These are phyloP conservation scores for Mionectes olivaceus DNA, from an alignment of 2,797 vertebrate species.

Conservation along the genomic window DNA sequence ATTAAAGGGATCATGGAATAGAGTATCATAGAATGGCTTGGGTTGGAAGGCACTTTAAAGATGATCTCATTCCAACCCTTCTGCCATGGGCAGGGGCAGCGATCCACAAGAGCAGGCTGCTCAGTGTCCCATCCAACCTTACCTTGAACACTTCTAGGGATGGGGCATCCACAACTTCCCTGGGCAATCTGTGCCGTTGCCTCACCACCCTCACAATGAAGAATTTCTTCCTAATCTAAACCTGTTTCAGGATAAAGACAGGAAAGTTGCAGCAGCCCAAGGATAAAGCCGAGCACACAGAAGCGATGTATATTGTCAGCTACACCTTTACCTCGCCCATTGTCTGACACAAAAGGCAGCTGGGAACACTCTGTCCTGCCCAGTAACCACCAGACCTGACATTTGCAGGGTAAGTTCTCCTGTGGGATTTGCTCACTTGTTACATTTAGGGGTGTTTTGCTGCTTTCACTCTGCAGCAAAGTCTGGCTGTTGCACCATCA, in stretches of 20 bases:
- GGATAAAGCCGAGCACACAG: neutral
- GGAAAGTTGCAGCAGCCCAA: neutral
- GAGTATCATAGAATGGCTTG: neutral
- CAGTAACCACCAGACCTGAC: neutral
- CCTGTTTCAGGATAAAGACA: neutral
- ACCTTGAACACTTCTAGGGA: neutral
- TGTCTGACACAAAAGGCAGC: neutral
- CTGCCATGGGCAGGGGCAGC: neutral
- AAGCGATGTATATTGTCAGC: neutral
- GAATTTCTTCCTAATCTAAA: neutral
- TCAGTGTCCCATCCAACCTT: neutral
- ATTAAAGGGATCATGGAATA: neutral
- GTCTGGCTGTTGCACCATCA: neutral
- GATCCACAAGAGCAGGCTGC: neutral
- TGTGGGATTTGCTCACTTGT: neutral
- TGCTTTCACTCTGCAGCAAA: neutral
- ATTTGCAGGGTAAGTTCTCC: neutral
- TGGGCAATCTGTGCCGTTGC: neutral
- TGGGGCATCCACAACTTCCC: neutral
- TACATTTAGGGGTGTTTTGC: neutral
- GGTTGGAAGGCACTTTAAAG: neutral
- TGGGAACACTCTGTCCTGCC: neutral
- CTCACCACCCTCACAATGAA: neutral
- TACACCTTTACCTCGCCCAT: neutral
- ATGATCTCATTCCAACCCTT: neutral